These are phyloP conservation scores for Ranitomeya imitator DNA, from an alignment of 2,113 vertebrate species.

Conservation along the genomic window DNA sequence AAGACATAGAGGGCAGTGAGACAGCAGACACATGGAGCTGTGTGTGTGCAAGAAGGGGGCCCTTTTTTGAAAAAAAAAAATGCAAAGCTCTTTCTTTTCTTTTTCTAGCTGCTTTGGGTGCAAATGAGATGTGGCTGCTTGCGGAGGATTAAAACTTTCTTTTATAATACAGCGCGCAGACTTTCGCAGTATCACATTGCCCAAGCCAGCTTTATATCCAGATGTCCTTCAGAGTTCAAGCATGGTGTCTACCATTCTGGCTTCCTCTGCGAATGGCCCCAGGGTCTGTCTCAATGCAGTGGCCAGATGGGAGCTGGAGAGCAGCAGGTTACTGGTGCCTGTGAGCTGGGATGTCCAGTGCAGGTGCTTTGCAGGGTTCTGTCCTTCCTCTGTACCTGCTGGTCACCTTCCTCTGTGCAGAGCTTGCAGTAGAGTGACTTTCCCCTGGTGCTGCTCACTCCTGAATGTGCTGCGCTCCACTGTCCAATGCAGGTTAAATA, in stretches of 20 bases:
- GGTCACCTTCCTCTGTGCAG: constrained; percentile 9
- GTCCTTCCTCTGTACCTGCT: constrained; percentile 38
- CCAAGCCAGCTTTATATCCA: constrained; percentile 30
- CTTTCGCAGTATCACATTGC: constrained; percentile 53
- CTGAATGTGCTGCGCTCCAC: constrained; percentile 74
- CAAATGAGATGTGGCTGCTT: constrained; percentile 48
- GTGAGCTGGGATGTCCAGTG: not conserved
- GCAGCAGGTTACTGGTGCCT: constrained; percentile 36
- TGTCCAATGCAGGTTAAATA: constrained; percentile 86
- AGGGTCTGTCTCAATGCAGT: constrained; percentile 35
- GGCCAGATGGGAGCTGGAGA: constrained; percentile 43
- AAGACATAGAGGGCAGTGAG: constrained; percentile 42
- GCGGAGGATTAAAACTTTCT: constrained; percentile 22
- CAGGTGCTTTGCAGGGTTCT: constrained; percentile 44
- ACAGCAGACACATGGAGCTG: constrained; percentile 53
- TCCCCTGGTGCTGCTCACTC: constrained; percentile 64
- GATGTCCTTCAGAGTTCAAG: constrained; percentile 54
- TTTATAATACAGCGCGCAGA: constrained; percentile 19
- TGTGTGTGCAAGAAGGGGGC: constrained; percentile 19
- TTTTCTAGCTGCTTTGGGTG: constrained; percentile 46
- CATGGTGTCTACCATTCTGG: constrained; percentile 38
- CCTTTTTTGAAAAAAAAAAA: constrained; percentile 11
- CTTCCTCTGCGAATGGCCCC: constrained; percentile 43
- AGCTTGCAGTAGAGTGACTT: constrained; percentile 30
- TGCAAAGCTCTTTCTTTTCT: constrained; percentile 25